A percentile compares a stretch with the other conserved stretches of the same genome.
Evolutionary conservation across 2,888 invertebrate genomes (phyloP).

Genomic region (Parnassius mnemosyne): DNA sequence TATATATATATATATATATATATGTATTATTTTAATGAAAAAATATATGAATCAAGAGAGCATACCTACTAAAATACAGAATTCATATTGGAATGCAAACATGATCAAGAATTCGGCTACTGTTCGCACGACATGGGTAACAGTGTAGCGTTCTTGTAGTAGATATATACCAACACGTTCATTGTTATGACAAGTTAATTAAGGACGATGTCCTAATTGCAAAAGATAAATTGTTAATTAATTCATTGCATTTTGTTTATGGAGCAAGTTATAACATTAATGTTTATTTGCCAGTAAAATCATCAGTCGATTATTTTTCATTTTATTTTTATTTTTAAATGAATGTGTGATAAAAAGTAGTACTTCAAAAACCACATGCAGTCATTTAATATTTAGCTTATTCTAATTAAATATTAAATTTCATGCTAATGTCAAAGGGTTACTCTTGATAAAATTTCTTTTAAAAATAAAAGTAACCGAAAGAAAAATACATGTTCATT

Average conservation of each 20-base stretch:
- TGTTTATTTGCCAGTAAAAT: no score
- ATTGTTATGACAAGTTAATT: slow-evolving; percentile 12
- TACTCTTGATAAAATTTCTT: slow-evolving; percentile 5
- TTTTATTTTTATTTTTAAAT: no score
- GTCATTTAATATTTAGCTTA: neutral
- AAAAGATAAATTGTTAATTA: slow-evolving; percentile 5
- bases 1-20: no score
- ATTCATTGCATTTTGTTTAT: neutral
- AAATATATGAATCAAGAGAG: no score
- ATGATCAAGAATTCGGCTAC: slow-evolving; percentile 5
- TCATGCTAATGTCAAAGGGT: slow-evolving; percentile 4
- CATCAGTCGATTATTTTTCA: no score
- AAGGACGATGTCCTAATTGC: neutral
- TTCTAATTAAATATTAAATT: neutral
- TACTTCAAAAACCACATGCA: no score
- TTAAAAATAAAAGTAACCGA: slow-evolving; percentile 6
- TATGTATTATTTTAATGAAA: no score
- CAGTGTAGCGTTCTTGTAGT: neutral
- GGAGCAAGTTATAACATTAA: no score
- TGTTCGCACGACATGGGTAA: neutral
- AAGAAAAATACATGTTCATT: slow-evolving; percentile 11
- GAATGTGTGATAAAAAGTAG: no score
- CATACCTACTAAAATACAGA: neutral
- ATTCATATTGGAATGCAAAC: neutral
- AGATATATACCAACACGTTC: neutral